Evolutionary conservation across 2,797 vertebrate genomes (phyloP).

Genomic region (Iguana delicatissima): DNA sequence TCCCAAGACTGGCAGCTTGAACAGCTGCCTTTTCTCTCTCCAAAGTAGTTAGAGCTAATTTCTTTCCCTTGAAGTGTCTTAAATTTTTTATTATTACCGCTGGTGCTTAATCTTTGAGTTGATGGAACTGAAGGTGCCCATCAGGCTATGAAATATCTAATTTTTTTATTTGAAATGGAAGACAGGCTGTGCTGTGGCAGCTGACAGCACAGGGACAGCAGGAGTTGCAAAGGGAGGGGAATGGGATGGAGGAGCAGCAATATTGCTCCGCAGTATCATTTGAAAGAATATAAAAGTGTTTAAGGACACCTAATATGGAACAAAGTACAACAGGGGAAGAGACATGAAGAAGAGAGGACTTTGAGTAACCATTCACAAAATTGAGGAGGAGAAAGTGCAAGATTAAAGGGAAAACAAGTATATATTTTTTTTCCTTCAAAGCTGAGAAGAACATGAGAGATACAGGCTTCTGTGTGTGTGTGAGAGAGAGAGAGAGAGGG

Average conservation of each 20-base stretch:
- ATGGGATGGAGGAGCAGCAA: neutral
- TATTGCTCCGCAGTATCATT: neutral
- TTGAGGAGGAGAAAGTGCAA: neutral
- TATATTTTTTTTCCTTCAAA: neutral
- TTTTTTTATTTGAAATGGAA: neutral
- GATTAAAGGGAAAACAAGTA: neutral
- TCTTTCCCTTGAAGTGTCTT: constrained; percentile 12
- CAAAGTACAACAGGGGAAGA: neutral
- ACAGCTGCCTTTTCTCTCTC: neutral
- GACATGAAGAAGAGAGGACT: neutral
- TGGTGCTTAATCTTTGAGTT: constrained; percentile 23
- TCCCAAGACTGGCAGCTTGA: neutral
- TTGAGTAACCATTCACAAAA: neutral
- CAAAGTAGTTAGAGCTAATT: constrained; percentile 13
- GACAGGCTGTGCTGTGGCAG: neutral
- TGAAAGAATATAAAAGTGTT: constrained; percentile 22
- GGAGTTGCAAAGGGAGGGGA: neutral
- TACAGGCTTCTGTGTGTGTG: neutral
- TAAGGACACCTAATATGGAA: constrained; percentile 14
- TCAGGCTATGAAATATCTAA: constrained; percentile 12
- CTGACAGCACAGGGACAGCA: neutral
- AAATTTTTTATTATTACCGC: constrained; percentile 27
- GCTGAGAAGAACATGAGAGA: neutral
- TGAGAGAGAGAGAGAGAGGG: neutral
- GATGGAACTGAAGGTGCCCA: constrained; percentile 26